A percentile compares a stretch with the other conserved stretches of the same genome.
These are phyloP conservation scores for Cydia pomonella DNA, from an alignment of 1,140 invertebrate species.

Conservation along the genomic window DNA sequence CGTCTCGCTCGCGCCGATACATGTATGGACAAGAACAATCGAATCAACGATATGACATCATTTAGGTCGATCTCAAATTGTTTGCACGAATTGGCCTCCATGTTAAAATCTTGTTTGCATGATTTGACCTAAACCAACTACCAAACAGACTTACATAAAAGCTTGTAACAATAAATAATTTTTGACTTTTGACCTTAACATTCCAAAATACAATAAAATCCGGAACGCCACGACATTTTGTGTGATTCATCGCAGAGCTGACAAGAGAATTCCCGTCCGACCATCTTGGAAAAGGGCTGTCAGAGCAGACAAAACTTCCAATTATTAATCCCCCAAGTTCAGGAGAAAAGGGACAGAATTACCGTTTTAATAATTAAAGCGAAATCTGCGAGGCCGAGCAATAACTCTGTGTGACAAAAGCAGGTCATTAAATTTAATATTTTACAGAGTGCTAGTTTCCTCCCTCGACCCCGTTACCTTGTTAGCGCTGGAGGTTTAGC, in stretches of 20 bases:
- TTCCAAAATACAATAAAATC: background rate
- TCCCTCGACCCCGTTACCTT: constrained; percentile 43
- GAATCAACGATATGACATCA: too few species aligned
- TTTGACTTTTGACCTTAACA: background rate
- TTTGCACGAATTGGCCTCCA: too few species aligned
- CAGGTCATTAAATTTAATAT: constrained; percentile 52
- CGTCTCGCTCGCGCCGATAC: too few species aligned
- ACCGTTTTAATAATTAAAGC: constrained; percentile 47
- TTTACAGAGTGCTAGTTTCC: constrained; percentile 44
- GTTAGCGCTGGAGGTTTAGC: background rate
- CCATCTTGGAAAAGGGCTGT: background rate
- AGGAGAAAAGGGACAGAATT: constrained; percentile 38
- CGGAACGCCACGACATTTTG: background rate
- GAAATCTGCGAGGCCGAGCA: constrained; percentile 28
- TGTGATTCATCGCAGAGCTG: background rate
- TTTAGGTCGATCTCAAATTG: too few species aligned
- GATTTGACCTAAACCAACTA: too few species aligned
- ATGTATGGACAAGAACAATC: too few species aligned
- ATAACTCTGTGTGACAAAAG: constrained; percentile 43
- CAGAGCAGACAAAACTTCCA: constrained; percentile 21
- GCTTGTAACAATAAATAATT: background rate
- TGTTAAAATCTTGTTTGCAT: too few species aligned
- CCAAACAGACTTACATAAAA: too few species aligned
- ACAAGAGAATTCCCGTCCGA: background rate
- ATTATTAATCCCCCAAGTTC: constrained; percentile 25